These are phyloP conservation scores for Dicerorhinus sumatrensis DNA, from an alignment of 2,113 vertebrate genomes.

Conservation along the genomic window DNA sequence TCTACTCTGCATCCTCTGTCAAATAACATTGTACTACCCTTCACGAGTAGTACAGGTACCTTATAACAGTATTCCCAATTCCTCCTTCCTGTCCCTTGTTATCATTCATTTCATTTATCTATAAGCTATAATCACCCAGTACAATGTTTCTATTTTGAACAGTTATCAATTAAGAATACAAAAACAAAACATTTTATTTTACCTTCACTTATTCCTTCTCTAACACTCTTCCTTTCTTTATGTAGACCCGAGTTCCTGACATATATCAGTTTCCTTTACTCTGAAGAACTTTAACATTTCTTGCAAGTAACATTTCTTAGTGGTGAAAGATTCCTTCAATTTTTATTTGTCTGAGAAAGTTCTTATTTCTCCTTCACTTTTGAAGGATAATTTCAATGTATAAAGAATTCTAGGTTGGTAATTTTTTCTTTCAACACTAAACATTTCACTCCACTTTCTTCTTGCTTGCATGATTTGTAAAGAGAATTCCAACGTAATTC, in stretches of 20 bases:
- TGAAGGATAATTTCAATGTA: not conserved
- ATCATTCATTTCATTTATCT: not conserved
- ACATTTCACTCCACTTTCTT: not conserved
- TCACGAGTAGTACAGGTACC: not conserved
- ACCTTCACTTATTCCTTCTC: slow-evolving; percentile 3
- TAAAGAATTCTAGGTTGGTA: not conserved
- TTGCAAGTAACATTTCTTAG: not conserved
- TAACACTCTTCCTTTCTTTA: not conserved
- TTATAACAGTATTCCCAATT: not conserved
- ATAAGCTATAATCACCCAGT: not conserved
- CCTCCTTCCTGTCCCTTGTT: not conserved
- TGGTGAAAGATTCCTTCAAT: not conserved
- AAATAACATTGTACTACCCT: not conserved
- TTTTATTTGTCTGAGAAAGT: not conserved
- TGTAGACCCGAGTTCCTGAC: not conserved
- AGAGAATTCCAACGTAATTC: not conserved
- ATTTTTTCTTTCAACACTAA: not conserved
- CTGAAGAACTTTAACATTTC: slow-evolving; percentile 23
- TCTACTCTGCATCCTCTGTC: not conserved
- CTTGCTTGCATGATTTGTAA: not conserved
- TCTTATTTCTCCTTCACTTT: not conserved
- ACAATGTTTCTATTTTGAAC: not conserved
- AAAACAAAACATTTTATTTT: slow-evolving; percentile 43
- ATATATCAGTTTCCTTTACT: not conserved
- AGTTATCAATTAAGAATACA: not conserved